Percentiles rank a stretch among this genome's conserved stretches.
Evolutionary conservation across 2,797 vertebrate species (phyloP).

Genomic region (Gymnothorax javanicus): DNA sequence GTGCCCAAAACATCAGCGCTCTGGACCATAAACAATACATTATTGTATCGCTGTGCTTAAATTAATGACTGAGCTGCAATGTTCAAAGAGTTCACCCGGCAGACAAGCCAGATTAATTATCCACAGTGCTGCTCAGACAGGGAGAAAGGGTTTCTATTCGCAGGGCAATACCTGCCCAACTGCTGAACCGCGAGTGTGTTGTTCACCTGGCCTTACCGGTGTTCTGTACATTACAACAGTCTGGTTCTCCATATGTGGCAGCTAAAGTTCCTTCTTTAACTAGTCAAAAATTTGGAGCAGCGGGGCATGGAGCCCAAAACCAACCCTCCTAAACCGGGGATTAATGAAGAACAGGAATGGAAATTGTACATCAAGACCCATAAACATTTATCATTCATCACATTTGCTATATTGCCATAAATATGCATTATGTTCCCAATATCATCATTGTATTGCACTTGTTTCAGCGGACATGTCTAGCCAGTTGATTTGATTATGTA

Average conservation of each 20-base stretch:
- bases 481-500: too few relatives aligned
- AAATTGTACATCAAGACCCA: not conserved
- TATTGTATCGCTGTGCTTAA: not conserved
- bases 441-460: too few relatives aligned
- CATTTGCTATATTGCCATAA: not conserved
- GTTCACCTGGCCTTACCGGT: not conserved
- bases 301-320: not conserved
- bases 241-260: too few relatives aligned
- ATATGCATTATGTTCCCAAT: not conserved
- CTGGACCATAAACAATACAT: not conserved
- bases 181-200: not conserved
- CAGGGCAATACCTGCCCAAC: not conserved
- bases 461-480: too few relatives aligned
- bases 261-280: not conserved
- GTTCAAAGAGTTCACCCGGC: not conserved
- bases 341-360: not conserved
- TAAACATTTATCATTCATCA: not conserved
- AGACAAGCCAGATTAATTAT: not conserved
- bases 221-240: not conserved
- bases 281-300: not conserved
- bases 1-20: not conserved
- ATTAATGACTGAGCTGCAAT: not conserved
- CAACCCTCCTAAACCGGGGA: not conserved
- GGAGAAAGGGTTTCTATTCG: not conserved
- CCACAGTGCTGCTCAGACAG: not conserved